Evolutionary conservation across 2,797 vertebrate genomes (phyloP).

Genomic region (Chloroceryle amazona): DNA sequence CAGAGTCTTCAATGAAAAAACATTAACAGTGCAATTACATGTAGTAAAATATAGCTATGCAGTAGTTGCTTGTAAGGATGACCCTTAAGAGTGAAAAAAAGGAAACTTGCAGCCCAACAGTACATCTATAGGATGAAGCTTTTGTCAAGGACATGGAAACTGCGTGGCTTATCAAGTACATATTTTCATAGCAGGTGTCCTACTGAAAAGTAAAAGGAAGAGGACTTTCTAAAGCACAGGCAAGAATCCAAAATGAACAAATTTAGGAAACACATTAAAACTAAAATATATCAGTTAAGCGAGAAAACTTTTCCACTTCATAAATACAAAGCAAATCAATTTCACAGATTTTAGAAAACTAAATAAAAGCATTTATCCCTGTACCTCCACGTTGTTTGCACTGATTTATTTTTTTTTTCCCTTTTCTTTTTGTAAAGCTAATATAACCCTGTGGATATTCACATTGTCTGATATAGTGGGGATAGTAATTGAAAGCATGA

Average conservation of each 20-base stretch:
- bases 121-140: neutral
- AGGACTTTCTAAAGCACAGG: neutral
- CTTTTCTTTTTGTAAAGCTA: constrained; percentile 19
- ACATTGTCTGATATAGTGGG: constrained; percentile 44
- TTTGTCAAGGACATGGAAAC: neutral
- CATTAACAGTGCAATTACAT: neutral
- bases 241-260: neutral
- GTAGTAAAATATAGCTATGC: neutral
- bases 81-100: neutral
- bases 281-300: neutral
- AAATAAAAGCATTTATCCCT: neutral
- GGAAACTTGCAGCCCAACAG: neutral
- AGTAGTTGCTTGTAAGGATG: neutral
- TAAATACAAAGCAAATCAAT: neutral
- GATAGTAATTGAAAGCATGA: constrained; percentile 43
- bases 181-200: neutral
- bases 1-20: neutral
- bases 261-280: neutral
- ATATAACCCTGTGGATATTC: constrained; percentile 25
- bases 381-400: neutral
- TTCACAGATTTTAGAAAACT: neutral
- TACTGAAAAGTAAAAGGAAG: neutral
- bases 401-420: neutral
- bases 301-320: neutral
- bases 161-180: neutral